Percentiles rank a stretch among this genome's conserved stretches.
Conservation (phyloP, 1,140 invertebrate genomes). For the Zaprionus capensis region DNA sequence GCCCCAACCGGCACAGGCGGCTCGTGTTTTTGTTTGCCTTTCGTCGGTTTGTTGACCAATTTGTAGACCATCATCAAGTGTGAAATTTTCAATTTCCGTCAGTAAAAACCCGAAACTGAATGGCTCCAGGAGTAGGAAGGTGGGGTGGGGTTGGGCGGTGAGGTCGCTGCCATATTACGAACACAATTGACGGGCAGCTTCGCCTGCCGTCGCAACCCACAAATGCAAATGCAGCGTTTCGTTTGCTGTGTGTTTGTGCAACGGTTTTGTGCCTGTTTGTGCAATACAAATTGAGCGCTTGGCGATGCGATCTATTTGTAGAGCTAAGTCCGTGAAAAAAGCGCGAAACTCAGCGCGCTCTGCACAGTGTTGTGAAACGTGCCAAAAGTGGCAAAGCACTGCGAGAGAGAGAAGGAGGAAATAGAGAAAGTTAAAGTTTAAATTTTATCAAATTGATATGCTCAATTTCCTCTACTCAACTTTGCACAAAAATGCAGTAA, state of each 20-base stretch:
- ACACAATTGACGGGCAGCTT: neutral
- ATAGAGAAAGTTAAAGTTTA: neutral
- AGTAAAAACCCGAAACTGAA: neutral
- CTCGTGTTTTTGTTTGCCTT: constrained; percentile 58
- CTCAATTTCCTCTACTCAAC: neutral
- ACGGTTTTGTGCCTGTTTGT: constrained; percentile 52
- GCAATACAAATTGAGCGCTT: constrained; percentile 50
- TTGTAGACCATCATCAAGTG: constrained; percentile 80
- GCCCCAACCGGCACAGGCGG: constrained; percentile 58
- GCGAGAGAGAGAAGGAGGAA: neutral
- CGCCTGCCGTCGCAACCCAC: neutral
- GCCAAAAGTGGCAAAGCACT: neutral
- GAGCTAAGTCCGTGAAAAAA: constrained; percentile 43
- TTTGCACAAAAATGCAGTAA: constrained; percentile 26
- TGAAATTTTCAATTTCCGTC: constrained; percentile 80
- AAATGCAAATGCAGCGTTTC: constrained; percentile 60
- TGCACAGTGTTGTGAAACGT: neutral
- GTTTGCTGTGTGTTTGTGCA: constrained; percentile 62
- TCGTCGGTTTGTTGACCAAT: constrained; percentile 74
- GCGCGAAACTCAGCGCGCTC: neutral
- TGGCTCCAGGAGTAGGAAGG: neutral
- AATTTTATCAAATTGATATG: neutral
- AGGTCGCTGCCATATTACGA: neutral
- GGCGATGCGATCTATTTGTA: constrained; percentile 62
- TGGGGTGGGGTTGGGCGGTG: neutral